Base-by-base conservation (phyloP, 2,113 vertebrate genomes). In the Sorex araneus region DNA sequence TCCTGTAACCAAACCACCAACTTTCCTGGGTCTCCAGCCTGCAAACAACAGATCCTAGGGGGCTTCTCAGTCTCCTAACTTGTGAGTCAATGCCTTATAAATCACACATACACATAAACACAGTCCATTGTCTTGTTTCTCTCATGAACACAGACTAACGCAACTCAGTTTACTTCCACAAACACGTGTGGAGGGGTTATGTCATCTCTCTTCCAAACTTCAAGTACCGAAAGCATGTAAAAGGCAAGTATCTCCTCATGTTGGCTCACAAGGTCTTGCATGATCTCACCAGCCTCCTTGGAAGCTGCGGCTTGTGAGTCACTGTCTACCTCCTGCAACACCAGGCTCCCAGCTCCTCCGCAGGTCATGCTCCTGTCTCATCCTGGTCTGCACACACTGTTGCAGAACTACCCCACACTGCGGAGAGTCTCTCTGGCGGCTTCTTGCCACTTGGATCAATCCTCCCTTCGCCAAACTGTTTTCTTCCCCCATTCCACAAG, bases 301-400 rank as follows among this genome's bases (percentile, higher is more conserved):
- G 84, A 92, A 93, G 15, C n/a, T 43, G 79, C 64, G 60, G 85
- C 54, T 77, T 88, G 32, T 94, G 77, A 95, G 80, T 92, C 95
- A 96, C 87, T n/a, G 45, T 21, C 69, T 36, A 89, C n/a, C 32
- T 84, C 77, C 50, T 21, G 36, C 71, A 78, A 82, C 16, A 70
- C 43, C 67, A 89, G 70, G 54, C 82, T 92, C 80, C 90, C 36
- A 76, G 73, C 57, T 81, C 74, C 36, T 92, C 90, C 77, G 50
- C 34, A 75, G 57, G 84, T 54, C 45, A 40, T 54, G 50, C 67
- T 54, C 40, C 34, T 32, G 36, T 43, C 25, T 77, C 32, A 1
- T 43, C 66, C 66, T 79, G n/a, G n/a, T 82, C 66, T 36, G 18
- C 83, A 71, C 32, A 78, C 74, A 93, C 15, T 2, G 12, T 25